phyloP scores from a whole-genome alignment of 2,888 invertebrate species.

The Eupithecia exiguata region DNA sequence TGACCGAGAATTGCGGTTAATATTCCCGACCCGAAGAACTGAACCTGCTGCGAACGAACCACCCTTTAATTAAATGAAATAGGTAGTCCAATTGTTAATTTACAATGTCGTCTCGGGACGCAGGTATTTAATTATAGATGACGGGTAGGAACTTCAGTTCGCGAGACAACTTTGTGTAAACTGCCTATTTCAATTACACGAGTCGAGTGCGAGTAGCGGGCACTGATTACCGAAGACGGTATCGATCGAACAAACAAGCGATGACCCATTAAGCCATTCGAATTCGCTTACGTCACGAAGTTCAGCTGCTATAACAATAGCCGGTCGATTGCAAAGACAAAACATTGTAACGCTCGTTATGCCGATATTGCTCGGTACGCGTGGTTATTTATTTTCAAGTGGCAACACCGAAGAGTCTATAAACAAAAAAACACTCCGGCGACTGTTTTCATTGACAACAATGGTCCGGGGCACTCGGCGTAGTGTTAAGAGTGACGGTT shows the following conservation, averaged over 20 bases:
- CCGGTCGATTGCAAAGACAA: slow-evolving; percentile 71
- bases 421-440: slow-evolving; percentile 83
- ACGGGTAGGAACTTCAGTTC: slow-evolving; percentile 38
- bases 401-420: slow-evolving; percentile 81
- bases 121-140: slow-evolving; percentile 61
- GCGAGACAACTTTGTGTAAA: slow-evolving; percentile 43
- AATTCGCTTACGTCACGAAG: slow-evolving; percentile 52
- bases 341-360: slow-evolving; percentile 79
- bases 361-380: slow-evolving; percentile 77
- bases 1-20: slow-evolving; percentile 84
- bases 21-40: slow-evolving; percentile 78
- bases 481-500: slow-evolving; percentile 77
- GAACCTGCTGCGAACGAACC: slow-evolving; percentile 71
- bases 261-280: slow-evolving; percentile 47
- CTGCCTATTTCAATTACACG: slow-evolving; percentile 43
- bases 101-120: slow-evolving; percentile 61
- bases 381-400: slow-evolving; percentile 80
- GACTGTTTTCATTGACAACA: slow-evolving; percentile 83
- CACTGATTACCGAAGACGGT: slow-evolving; percentile 41
- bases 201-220: slow-evolving; percentile 31
- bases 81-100: slow-evolving; percentile 74
- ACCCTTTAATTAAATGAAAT: slow-evolving; percentile 81
- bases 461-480: slow-evolving; percentile 67
- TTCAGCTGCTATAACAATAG: slow-evolving; percentile 62
- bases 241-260: slow-evolving; percentile 41